These are phyloP conservation scores for Hyposoter didymator DNA, from an alignment of 2,888 invertebrate species.

Conservation along the genomic window DNA sequence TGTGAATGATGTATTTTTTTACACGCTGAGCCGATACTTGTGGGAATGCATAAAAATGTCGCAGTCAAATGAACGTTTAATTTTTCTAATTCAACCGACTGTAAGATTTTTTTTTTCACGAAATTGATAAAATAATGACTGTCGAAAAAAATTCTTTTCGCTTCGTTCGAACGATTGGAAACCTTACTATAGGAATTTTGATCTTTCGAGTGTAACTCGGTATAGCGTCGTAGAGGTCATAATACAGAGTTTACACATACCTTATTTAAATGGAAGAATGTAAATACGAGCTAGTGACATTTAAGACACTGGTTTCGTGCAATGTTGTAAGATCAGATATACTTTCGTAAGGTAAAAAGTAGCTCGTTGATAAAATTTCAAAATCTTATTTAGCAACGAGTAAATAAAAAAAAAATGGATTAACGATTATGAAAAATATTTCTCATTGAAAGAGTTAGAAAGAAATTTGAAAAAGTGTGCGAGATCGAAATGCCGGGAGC, in stretches of 20 bases:
- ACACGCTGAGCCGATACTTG: too few species aligned
- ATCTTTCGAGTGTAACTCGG: background rate
- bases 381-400: background rate
- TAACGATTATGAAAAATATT: background rate
- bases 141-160: too few species aligned
- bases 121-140: background rate
- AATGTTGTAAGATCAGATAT: conserved; percentile 13
- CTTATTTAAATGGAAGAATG: conserved; percentile 6
- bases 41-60: too few species aligned
- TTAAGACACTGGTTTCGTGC: conserved; percentile 34
- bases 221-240: background rate
- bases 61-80: background rate
- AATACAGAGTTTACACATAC: background rate
- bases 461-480: background rate
- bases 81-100: background rate
- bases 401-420: background rate
- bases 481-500: conserved; percentile 24
- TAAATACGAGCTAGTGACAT: conserved; percentile 56
- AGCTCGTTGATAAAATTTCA: background rate
- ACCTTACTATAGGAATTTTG: background rate
- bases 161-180: too few species aligned
- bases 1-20: background rate
- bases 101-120: background rate
- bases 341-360: conserved; percentile 2
- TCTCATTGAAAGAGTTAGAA: background rate